Evolutionary conservation across 2,888 invertebrate genomes (phyloP).

Genomic region (Megamerina dolium): DNA sequence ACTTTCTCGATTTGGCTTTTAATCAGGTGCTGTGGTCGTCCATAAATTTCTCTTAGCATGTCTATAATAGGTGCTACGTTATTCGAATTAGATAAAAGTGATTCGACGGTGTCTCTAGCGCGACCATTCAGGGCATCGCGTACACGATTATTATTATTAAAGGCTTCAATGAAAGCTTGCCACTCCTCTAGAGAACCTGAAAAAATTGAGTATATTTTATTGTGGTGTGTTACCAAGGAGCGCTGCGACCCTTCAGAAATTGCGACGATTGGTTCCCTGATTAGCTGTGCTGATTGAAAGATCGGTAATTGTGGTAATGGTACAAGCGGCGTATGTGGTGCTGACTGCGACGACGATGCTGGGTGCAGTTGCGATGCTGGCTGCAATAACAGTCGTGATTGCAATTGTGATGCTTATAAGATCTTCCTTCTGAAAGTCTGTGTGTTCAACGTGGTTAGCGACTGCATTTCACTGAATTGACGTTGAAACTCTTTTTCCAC

Average conservation of each 20-base stretch:
- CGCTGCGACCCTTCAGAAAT: not conserved
- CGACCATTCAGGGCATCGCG: conserved; percentile 9
- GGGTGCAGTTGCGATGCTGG: conserved; percentile 46
- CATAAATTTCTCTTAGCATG: conserved; percentile 8
- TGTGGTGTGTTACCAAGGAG: not conserved
- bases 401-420: too few relatives aligned
- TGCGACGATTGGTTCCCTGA: not conserved
- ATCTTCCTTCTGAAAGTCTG: too few relatives aligned
- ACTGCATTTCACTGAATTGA: too few relatives aligned
- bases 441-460: too few relatives aligned
- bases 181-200: conserved; percentile 9
- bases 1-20: conserved; percentile 6
- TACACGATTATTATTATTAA: conserved; percentile 6
- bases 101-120: conserved; percentile 10
- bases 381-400: not conserved
- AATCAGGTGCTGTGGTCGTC: conserved; percentile 7
- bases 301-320: not conserved
- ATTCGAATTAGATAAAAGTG: conserved; percentile 7
- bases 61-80: conserved; percentile 10
- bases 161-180: conserved; percentile 9
- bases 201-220: conserved; percentile 9
- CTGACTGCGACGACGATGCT: not conserved
- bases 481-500: too few relatives aligned
- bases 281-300: not conserved
- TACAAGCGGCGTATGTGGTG: too few relatives aligned